These are phyloP conservation scores for Thysanoteuthis rhombus DNA, from an alignment of 2,888 invertebrate genomes.

Conservation along the genomic window DNA sequence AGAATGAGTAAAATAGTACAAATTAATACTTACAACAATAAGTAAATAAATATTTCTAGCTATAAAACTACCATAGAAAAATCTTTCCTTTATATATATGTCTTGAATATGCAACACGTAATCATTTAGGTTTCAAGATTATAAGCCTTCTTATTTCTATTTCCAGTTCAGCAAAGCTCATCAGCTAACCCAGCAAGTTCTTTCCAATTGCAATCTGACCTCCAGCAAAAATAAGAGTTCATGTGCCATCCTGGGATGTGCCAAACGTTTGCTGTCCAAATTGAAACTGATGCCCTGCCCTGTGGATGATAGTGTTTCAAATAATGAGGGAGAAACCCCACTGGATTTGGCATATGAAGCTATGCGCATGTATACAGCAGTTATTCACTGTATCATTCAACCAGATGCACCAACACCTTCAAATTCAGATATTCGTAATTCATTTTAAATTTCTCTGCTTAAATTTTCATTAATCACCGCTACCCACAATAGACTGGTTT, in stretches of 20 bases:
- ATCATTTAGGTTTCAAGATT: not conserved
- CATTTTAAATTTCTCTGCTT: not conserved
- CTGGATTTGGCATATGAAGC: slow-evolving; percentile 49
- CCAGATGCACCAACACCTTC: not conserved
- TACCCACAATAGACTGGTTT: no score
- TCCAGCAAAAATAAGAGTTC: slow-evolving; percentile 36
- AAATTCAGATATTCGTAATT: not conserved
- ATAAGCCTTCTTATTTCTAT: not conserved
- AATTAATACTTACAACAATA: no score
- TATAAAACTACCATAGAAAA: no score
- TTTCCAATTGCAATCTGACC: not conserved
- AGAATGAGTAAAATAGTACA: no score
- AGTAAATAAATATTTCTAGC: no score
- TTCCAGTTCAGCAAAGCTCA: not conserved
- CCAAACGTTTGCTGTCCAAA: slow-evolving; percentile 48
- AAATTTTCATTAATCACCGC: not conserved
- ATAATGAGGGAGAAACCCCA: slow-evolving; percentile 37
- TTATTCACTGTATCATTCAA: slow-evolving; percentile 41
- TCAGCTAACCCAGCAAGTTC: not conserved
- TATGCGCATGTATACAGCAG: slow-evolving; percentile 45
- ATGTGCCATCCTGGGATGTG: slow-evolving; percentile 42
- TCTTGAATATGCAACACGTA: no score
- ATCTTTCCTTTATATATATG: no score
- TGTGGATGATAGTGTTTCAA: slow-evolving; percentile 13
- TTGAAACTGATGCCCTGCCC: slow-evolving; percentile 40